A percentile compares a stretch with the other conserved stretches of the same genome.
Conservation (phyloP, 2,888 invertebrate species). For the Onthophagus sagittarius region DNA sequence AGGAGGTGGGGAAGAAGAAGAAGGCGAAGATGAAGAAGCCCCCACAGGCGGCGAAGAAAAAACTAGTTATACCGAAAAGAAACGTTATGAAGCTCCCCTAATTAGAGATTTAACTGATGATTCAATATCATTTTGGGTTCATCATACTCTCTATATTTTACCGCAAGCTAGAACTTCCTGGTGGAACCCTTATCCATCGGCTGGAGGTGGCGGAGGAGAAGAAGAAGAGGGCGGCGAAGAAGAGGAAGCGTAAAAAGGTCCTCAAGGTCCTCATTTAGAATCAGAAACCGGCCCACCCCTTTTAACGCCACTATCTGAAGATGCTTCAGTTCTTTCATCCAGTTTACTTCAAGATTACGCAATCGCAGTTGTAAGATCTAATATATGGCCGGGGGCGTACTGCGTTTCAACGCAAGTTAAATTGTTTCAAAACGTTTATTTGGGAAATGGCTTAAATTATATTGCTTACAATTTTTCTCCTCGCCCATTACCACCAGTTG, state of each 20-base stretch:
- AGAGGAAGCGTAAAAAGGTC: conserved; percentile 53
- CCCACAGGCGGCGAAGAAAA: conserved; percentile 35
- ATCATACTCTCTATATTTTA: conserved; percentile 73
- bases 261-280: conserved; percentile 50
- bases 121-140: conserved; percentile 76
- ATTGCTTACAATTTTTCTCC: conserved; percentile 68
- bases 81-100: conserved; percentile 67
- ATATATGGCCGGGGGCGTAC: conserved; percentile 84
- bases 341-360: conserved; percentile 61
- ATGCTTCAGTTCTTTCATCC: conserved; percentile 57
- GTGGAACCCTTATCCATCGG: conserved; percentile 61
- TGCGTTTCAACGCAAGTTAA: conserved; percentile 59
- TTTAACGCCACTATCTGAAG: conserved; percentile 68
- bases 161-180: conserved; percentile 70
- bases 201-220: conserved; percentile 36
- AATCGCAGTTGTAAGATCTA: conserved; percentile 67
- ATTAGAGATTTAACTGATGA: conserved; percentile 65
- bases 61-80: conserved; percentile 53
- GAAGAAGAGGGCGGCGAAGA: conserved; percentile 45
- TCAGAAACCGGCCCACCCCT: conserved; percentile 68
- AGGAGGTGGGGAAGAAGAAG: conserved; percentile 61
- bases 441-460: conserved; percentile 71
- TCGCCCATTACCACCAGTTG: conserved; percentile 60
- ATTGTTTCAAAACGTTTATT: conserved; percentile 43
- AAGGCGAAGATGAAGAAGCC: conserved; percentile 49